Evolutionary conservation across 1,140 invertebrate species (phyloP).

Genomic region (fruit fly (Drosophila melanogaster)): DNA sequence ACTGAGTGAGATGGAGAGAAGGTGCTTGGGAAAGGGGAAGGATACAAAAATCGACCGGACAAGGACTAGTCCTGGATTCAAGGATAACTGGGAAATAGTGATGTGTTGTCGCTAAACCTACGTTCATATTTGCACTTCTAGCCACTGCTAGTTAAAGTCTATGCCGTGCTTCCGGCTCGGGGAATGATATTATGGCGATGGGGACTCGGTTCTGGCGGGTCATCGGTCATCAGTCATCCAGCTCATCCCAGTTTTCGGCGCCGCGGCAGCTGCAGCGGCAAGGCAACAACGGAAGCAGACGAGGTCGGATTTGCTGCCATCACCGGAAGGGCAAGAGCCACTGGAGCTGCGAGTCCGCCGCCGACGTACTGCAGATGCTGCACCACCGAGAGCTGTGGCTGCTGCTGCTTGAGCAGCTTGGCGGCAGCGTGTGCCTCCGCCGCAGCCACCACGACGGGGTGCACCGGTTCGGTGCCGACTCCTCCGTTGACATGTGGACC

Average conservation of each 20-base stretch:
- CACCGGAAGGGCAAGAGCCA: constrained; percentile 59
- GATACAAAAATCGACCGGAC: neutral
- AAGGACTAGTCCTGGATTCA: neutral
- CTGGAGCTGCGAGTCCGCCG: constrained; percentile 27
- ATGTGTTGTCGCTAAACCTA: constrained; percentile 27
- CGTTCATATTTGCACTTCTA: constrained; percentile 45
- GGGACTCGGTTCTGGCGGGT: neutral
- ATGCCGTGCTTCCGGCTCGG: constrained; percentile 2
- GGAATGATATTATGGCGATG: constrained; percentile 46
- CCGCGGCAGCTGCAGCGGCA: constrained; percentile 33
- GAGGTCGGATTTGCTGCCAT: constrained; percentile 36
- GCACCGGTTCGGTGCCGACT: constrained; percentile 27
- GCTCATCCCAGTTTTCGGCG: constrained; percentile 40
- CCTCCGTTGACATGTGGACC: constrained; percentile 17
- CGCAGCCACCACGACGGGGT: constrained; percentile 48
- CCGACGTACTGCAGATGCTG: constrained; percentile 68
- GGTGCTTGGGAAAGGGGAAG: neutral
- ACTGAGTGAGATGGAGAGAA: neutral
- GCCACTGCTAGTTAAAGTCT: constrained; percentile 30
- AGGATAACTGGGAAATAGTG: constrained; percentile 16
- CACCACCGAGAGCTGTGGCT: constrained; percentile 71
- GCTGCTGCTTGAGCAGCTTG: constrained; percentile 68
- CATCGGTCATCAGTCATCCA: neutral
- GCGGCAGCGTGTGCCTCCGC: constrained; percentile 67
- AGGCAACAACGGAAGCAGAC: constrained; percentile 5